Percentiles rank a stretch among this genome's conserved stretches.
Conservation (phyloP, 2,888 invertebrate genomes). For the Synanthedon formicaeformis region DNA sequence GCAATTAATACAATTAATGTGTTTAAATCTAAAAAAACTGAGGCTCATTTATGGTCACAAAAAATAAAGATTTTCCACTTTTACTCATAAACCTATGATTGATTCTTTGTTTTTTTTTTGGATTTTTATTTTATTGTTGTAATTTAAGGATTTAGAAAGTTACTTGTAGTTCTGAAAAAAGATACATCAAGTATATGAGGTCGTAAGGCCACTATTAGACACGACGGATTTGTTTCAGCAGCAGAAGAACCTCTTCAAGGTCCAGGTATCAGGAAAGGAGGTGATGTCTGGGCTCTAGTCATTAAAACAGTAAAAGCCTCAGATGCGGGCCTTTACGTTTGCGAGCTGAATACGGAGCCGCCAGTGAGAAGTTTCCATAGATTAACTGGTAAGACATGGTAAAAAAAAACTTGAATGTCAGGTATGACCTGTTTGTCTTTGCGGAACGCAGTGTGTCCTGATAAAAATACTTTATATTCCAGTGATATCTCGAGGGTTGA, state of each 20-base stretch:
- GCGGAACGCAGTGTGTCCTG: background rate
- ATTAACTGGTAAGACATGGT: constrained; percentile 73
- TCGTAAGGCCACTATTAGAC: too few relatives aligned
- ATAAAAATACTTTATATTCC: constrained; percentile 12
- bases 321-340: constrained; percentile 84
- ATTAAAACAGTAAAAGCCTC: constrained; percentile 76
- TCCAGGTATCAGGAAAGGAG: constrained; percentile 70
- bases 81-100: too few relatives aligned
- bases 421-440: background rate
- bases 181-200: too few relatives aligned
- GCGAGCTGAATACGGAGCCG: constrained; percentile 86
- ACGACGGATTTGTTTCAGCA: constrained; percentile 9
- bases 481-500: constrained; percentile 74
- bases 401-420: background rate
- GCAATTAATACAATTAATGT: too few relatives aligned
- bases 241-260: constrained; percentile 57
- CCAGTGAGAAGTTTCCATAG: constrained; percentile 83
- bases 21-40: too few relatives aligned
- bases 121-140: too few relatives aligned
- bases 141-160: too few relatives aligned
- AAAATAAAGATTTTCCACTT: too few relatives aligned
- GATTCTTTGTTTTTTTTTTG: too few relatives aligned
- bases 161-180: too few relatives aligned
- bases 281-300: constrained; percentile 87
- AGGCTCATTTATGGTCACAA: too few relatives aligned